Base-by-base conservation (phyloP, 2,888 invertebrate genomes). In the Pediacus dermestoides region DNA sequence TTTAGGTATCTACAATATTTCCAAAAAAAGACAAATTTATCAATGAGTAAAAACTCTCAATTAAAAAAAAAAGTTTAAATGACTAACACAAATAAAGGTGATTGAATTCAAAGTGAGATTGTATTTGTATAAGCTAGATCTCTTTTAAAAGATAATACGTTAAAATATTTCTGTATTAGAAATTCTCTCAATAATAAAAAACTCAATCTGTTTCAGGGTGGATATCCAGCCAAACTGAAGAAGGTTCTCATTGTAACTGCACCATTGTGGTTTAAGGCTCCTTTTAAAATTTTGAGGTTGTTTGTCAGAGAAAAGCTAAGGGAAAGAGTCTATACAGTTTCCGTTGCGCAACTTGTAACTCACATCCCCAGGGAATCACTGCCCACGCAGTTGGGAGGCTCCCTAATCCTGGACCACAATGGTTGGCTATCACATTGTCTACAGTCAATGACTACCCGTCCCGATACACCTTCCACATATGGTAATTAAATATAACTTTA, bases 191-290 rank as follows among this genome's bases (percentile, higher is more conserved):
- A n/a, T n/a, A n/a, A n/a, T n/a, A n/a, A n/a, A n/a, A n/a, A n/a
- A n/a, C n/a, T n/a, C n/a, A n/a, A n/a, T n/a, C n/a, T 42, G 42
- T 75, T 75, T 4, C 74, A 95, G 95, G 95, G 95, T 57, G 93
- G 91, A 35, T 96, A 95, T 76, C 96, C 96, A 53, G 96, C 96
- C 15, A 87, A 94, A 63, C 73, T 97, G 64, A 95, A 95, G 73
- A 95, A 95, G 73, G 95, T 97, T 52, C 74, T 96, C 46, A 95
- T 97, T 65, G 95, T 93, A 57, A 94, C 95, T 46, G 95, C 96
- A 30, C 96, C 96, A 35, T 74, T 96, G 65, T 96, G 96, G 96
- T 96, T 96, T 73, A 94, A 93, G 72, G 95, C 95, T 42, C 95
- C 96, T 1, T 96, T 95, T 72, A 91, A 92, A 66, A 92, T 96